Base-by-base conservation (phyloP, 1,140 invertebrate genomes). In the Bombus polaris region DNA sequence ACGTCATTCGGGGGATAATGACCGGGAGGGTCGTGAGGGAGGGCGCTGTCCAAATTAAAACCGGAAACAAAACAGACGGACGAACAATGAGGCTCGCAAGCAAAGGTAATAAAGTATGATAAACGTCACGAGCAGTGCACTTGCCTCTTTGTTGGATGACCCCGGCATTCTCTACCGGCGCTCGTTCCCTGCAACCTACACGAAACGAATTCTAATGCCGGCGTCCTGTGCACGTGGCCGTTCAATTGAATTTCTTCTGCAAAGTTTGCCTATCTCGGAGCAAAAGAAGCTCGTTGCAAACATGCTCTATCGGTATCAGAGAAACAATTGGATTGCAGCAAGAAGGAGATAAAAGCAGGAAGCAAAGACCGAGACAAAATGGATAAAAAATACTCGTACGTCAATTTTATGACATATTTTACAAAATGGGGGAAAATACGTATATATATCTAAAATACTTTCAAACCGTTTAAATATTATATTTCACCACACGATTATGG, bases 101-200 rank as follows among this genome's bases (percentile, higher is more conserved):
- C 81, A 90, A 89, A 90, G 88, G 92, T 87, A 93, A 93, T 93
- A 93, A 93, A 93, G 92, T 93, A 92, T 92, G 92, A 93, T 93
- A 92, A 93, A 93, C 92, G 92, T 93, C 92, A 92, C 59, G 79
- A 87, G 88, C 91, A 92, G 89, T 37, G 86, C 83, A 87, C 78
- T 92, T 89, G 86, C 87, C 91, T 87, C 91, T 92, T 92, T 92
- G 91, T 92, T 90, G 86, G 88, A 10, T 57, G 88, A 87, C 85
- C 70, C 73, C 65, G 73, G 42, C 59, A 81, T 85, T 88, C 76
- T 71, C 77, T 86, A 79, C 37, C 25, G 59, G 10, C 72, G 37
- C 81, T 88, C 87, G 87, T 90, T 87, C 76, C 62, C 82, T 53
- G 62, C 85, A 80, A 62, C 76, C 39, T 75, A 88, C 70, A 74